Evolutionary conservation across 2,888 invertebrate species (phyloP), one percentile per base, ranked within the genome.

Genomic region (Cephonodes hylas): DNA sequence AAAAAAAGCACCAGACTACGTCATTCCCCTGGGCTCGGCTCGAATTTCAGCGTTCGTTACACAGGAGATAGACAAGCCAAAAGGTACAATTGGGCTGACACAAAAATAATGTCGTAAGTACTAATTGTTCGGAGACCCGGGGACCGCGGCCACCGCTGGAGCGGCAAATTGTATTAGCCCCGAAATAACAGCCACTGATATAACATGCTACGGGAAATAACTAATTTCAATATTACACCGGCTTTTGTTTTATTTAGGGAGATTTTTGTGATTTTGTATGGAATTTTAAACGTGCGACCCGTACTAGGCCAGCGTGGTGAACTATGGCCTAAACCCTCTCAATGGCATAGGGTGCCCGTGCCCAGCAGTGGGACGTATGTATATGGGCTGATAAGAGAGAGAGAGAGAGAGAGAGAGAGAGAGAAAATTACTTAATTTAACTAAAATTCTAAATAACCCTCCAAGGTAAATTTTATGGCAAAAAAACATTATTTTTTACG

Each of bases 41-140:
- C 70, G 70, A 78, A 79, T 80, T 80, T 79, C 79, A 77, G 76
- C 74, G 74, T 77, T 73, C 78, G 80, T 80, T 80, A 79, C 78
- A 77, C 78, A 74, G 71, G 66, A 76, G 74, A 75, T 74, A 77
- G 78, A 77, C 74, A 77, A 77, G 75, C 69, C 63, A 65, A 53
- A 72, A 83, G 80, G 81, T 80, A 82, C 77, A 80, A 79, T 73
- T 76, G 73, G 79, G 77, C 77, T 81, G 83, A 80, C 82, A 81
- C 80, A 87, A 89, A 90, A 90, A 91, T 86, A 86, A 88, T 85
- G 84, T 84, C 79, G 80, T 78, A 78, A 69, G 76, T 74, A 81
- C 89, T 91, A 91, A 91, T 91, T 91, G 91, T 85, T 75, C 76
- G 65, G 91, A 90, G 91, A 89, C 91, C 76, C 62, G 71, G 91